Conservation (phyloP, 2,888 invertebrate species). For the Agrotis segetum region DNA sequence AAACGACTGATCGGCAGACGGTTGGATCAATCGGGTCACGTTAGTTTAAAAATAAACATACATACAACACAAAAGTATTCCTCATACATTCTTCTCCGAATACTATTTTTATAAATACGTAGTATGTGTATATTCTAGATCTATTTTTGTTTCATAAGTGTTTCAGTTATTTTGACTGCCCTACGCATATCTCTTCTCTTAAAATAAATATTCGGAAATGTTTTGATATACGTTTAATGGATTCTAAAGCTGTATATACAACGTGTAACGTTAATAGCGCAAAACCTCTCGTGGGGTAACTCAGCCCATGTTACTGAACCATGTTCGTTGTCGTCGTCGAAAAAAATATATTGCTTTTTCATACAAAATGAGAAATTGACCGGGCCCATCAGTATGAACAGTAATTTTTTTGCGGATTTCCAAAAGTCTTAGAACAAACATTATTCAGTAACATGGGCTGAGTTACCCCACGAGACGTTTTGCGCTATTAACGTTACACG, state of each 20-base stretch:
- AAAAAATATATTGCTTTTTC: no score
- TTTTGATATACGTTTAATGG: slow-evolving; percentile 44
- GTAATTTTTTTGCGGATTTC: no score
- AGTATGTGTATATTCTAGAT: slow-evolving; percentile 1
- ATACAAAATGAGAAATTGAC: no score
- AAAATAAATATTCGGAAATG: slow-evolving; percentile 45
- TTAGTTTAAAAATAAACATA: slow-evolving; percentile 40
- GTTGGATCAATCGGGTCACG: slow-evolving; percentile 21
- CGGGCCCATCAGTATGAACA: no score
- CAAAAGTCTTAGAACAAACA: no score
- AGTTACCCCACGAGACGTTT: no score
- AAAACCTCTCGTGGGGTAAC: no score
- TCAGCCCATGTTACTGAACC: no score
- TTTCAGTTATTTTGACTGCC: slow-evolving; percentile 25
- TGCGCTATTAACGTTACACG: no score
- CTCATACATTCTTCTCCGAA: slow-evolving; percentile 44
- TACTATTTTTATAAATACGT: slow-evolving; percentile 26
- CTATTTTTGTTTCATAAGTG: slow-evolving; percentile 38
- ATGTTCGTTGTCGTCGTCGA: no score
- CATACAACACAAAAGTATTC: slow-evolving; percentile 23
- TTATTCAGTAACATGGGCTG: no score
- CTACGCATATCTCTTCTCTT: slow-evolving; percentile 42
- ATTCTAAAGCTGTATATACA: slow-evolving; percentile 38
- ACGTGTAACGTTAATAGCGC: no score
- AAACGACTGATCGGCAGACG: slow-evolving; percentile 6